Conservation (phyloP, 2,797 vertebrate genomes). For the Sebastes umbrosus region DNA sequence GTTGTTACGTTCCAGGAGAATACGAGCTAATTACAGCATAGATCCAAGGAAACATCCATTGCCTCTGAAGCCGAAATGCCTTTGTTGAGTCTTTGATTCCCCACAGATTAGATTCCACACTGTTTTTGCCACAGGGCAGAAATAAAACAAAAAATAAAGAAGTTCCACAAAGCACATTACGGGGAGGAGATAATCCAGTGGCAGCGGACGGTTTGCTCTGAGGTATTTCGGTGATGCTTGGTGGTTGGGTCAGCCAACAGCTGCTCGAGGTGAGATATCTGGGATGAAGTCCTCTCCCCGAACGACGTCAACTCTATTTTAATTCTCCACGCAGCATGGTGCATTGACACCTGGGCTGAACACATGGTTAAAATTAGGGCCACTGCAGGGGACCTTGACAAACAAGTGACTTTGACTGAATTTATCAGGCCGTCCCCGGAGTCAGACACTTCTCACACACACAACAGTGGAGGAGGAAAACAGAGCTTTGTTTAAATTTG, state of each 20-base stretch:
- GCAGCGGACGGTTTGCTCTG: slow-evolving; percentile 21
- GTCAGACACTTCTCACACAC: slow-evolving; percentile 12
- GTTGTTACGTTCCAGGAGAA: neutral
- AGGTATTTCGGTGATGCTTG: slow-evolving; percentile 48
- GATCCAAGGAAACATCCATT: neutral
- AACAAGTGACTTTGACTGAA: slow-evolving; percentile 74
- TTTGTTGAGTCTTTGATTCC: slow-evolving; percentile 27
- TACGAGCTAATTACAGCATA: slow-evolving; percentile 28
- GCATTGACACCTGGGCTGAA: slow-evolving; percentile 69
- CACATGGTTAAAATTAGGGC: slow-evolving; percentile 68
- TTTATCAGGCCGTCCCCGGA: slow-evolving; percentile 44
- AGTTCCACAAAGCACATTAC: slow-evolving; percentile 26
- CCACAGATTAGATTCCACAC: neutral
- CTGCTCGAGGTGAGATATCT: slow-evolving; percentile 73
- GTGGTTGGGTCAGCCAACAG: slow-evolving; percentile 61
- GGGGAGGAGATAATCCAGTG: slow-evolving; percentile 36
- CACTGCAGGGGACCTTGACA: slow-evolving; percentile 73
- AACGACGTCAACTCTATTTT: slow-evolving; percentile 69
- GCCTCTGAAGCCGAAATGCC: neutral
- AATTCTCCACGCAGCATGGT: slow-evolving; percentile 68
- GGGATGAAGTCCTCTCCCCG: slow-evolving; percentile 71
- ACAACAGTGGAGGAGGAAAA: neutral
- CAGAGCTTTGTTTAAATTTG: neutral
- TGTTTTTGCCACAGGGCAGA: slow-evolving; percentile 18
- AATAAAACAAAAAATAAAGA: slow-evolving; percentile 12